Evolutionary conservation across 2,888 invertebrate genomes (phyloP), one percentile per base, ranked within the genome.

Genomic region (Platycheirus rosarum): DNA sequence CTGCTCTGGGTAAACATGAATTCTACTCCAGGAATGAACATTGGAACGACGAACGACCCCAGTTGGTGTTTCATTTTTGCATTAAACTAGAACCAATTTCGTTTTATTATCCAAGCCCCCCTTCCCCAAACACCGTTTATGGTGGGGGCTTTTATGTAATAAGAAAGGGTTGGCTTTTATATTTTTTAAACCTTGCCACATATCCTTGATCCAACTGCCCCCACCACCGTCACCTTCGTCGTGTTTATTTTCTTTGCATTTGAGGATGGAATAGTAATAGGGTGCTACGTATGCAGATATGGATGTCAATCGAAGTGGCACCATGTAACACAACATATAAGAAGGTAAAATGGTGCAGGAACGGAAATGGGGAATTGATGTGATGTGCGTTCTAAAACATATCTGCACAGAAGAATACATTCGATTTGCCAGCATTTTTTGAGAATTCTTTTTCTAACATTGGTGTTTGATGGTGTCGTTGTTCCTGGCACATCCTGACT

Each of bases 51-150:
- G 8, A 66, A 60, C 62, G 42, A 63, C 62, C 76, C 77, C 77
- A 68, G 73, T 77, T 82, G 76, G 77, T 77, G 76, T 73, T 82
- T 73, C 76, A 68, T 71, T 82, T 73, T 68, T 73, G 76, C 82
- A 73, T 77, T 82, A 82, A 82, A 71, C 71, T 77, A 68, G 51
- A 82, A 82, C 82, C 71, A 82, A 82, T 82, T 82, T 73, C 68
- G 23, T 82, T 77, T 82, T 82, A 82, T 82, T 82, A 77, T 73
- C 63, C 55, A 18, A 20, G n/a, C 2, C 37, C 55, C 37, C n/a
- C 7, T 2, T n/a, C 8, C 55, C 7, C n/a, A n/a, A n/a, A n/a
- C n/a, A n/a, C 0, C 7, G 2, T 7, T 35, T 0, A 3, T 13
- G n/a, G n/a, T 26, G 60, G n/a, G 51, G 14, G 29, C 37, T 42